Conservation (phyloP, 2,113 vertebrate genomes). For the Nothocercus nigrocapillus region DNA sequence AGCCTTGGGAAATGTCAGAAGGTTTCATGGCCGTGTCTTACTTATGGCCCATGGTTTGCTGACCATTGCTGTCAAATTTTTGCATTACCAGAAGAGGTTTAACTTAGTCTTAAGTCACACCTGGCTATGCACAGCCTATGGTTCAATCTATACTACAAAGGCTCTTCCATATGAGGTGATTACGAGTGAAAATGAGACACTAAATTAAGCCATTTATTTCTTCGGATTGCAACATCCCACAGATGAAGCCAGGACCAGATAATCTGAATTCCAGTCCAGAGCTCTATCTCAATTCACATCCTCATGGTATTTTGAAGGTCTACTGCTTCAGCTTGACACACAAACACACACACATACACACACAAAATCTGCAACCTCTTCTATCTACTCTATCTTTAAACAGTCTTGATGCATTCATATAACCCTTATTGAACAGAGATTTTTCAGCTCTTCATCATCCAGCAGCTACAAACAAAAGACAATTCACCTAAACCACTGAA, state of each 20-base stretch:
- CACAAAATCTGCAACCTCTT: not conserved
- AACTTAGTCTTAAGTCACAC: not conserved
- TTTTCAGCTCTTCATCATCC: not conserved
- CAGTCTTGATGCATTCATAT: not conserved
- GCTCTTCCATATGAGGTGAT: not conserved
- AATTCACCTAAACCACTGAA: not conserved
- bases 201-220: not conserved
- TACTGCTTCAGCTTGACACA: not conserved
- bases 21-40: not conserved
- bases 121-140: not conserved
- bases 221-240: no score
- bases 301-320: not conserved
- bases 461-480: not conserved
- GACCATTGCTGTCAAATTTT: not conserved
- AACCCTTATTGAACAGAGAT: not conserved
- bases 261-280: not conserved
- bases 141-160: not conserved
- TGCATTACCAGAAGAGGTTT: not conserved
- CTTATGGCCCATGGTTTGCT: fast-evolving
- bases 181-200: not conserved
- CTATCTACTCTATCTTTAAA: not conserved
- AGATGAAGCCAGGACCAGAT: not conserved
- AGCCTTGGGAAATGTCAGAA: not conserved
- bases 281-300: not conserved
- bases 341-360: not conserved